These are phyloP conservation scores for Rhyacichthys aspro DNA, from an alignment of 2,797 vertebrate genomes.

Conservation along the genomic window DNA sequence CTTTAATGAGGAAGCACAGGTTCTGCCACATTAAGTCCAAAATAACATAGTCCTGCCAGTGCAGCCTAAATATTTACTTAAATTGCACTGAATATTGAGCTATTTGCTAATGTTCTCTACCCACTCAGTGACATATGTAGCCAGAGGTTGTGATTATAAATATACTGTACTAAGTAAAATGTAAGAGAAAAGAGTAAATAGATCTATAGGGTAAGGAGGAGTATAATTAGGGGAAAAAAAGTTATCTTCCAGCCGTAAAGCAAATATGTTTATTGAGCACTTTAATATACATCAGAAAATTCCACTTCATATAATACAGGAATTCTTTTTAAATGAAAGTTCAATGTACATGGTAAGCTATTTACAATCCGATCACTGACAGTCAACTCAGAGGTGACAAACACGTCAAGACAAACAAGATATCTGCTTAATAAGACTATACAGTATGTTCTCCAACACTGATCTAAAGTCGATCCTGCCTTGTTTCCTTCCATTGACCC, in stretches of 20 bases:
- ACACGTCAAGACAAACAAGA: conserved; percentile 82
- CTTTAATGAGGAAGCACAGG: too few species aligned
- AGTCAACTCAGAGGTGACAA: conserved; percentile 70
- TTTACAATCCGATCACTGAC: conserved; percentile 89
- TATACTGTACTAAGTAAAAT: too few species aligned
- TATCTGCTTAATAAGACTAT: conserved; percentile 70
- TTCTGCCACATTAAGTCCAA: too few species aligned
- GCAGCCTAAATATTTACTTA: too few species aligned
- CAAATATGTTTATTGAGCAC: conserved; percentile 99
- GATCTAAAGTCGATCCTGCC: conserved; percentile 59
- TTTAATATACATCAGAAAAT: conserved; percentile 97
- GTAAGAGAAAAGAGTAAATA: too few species aligned
- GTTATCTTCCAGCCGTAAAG: conserved; percentile 88
- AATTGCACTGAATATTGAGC: too few species aligned
- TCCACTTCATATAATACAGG: conserved; percentile 96
- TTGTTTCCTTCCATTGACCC: conserved; percentile 59
- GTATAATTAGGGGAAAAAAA: conserved; percentile 14
- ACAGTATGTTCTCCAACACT: conserved; percentile 72
- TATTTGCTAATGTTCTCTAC: too few species aligned
- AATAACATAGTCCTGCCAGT: too few species aligned
- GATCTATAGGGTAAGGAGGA: too few species aligned
- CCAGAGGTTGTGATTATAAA: too few species aligned
- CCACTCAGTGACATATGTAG: too few species aligned
- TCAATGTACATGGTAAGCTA: conserved; percentile 96
- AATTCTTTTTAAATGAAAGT: conserved; percentile 94